Percentiles rank a stretch among this genome's conserved stretches.
Evolutionary conservation across 2,888 invertebrate species (phyloP).

Genomic region (Agelastica alni): DNA sequence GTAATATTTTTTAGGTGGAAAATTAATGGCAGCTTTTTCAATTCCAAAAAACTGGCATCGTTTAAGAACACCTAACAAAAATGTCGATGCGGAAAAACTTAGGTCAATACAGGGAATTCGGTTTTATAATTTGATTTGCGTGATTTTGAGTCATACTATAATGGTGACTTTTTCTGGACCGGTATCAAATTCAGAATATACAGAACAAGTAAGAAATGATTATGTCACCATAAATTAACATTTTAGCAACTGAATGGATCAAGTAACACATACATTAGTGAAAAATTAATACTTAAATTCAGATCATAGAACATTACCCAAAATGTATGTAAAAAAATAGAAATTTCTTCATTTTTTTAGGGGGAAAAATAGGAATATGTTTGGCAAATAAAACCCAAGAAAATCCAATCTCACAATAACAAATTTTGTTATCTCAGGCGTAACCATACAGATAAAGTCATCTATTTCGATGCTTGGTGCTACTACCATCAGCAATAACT

Average conservation of each 20-base stretch:
- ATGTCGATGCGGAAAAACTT: constrained; percentile 36
- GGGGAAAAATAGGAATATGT: no score
- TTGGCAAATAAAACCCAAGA: no score
- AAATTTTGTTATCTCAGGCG: no score
- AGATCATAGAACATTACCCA: no score
- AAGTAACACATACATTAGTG: no score
- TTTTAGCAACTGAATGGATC: not conserved
- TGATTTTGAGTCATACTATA: constrained; percentile 43
- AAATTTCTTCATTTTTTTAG: no score
- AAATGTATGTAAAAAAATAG: no score
- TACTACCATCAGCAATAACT: no score
- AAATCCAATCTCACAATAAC: no score
- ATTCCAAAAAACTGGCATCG: constrained; percentile 39
- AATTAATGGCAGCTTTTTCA: constrained; percentile 38
- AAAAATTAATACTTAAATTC: no score
- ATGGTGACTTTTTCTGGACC: constrained; percentile 41
- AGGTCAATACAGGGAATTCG: constrained; percentile 44
- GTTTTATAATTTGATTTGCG: constrained; percentile 44
- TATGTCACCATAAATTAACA: not conserved
- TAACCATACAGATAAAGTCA: no score
- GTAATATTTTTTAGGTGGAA: constrained; percentile 38
- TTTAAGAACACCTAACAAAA: constrained; percentile 28
- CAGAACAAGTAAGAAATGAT: constrained; percentile 41
- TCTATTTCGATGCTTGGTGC: no score
- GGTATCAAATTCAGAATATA: constrained; percentile 40